These are phyloP conservation scores for Physocephala rufipes DNA, from an alignment of 2,888 invertebrate species.

Conservation along the genomic window DNA sequence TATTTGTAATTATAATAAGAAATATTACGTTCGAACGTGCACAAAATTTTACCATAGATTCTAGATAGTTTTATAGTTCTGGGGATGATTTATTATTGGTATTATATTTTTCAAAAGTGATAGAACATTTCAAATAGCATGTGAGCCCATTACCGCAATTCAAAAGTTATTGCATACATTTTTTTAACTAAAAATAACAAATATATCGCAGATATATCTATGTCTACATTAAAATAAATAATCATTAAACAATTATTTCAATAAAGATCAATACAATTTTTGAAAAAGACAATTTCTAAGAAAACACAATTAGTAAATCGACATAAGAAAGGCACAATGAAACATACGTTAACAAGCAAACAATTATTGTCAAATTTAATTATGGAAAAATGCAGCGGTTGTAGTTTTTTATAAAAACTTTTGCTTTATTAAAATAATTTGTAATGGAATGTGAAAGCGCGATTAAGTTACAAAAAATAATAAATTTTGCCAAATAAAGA, in stretches of 20 bases:
- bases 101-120: not conserved
- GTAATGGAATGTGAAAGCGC: not conserved
- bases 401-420: conserved; percentile 42
- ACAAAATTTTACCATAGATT: conserved; percentile 15
- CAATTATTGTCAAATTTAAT: not conserved
- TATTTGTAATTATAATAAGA: conserved; percentile 13
- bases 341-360: conserved; percentile 1
- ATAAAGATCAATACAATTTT: too few relatives aligned
- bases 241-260: too few relatives aligned
- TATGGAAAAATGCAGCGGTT: conserved; percentile 41
- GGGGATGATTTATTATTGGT: too few relatives aligned
- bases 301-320: conserved; percentile 4
- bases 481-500: conserved; percentile 1
- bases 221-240: too few relatives aligned
- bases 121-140: conserved; percentile 20
- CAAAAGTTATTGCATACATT: conserved; percentile 13
- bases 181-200: too few relatives aligned
- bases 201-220: too few relatives aligned
- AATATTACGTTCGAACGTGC: conserved; percentile 11
- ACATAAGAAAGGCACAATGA: conserved; percentile 44
- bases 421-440: conserved; percentile 29
- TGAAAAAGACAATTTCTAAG: too few relatives aligned
- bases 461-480: conserved; percentile 13
- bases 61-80: not conserved
- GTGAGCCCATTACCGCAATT: conserved; percentile 49